These are phyloP conservation scores for Noctua fimbriata DNA, from an alignment of 2,888 invertebrate species.

Conservation along the genomic window DNA sequence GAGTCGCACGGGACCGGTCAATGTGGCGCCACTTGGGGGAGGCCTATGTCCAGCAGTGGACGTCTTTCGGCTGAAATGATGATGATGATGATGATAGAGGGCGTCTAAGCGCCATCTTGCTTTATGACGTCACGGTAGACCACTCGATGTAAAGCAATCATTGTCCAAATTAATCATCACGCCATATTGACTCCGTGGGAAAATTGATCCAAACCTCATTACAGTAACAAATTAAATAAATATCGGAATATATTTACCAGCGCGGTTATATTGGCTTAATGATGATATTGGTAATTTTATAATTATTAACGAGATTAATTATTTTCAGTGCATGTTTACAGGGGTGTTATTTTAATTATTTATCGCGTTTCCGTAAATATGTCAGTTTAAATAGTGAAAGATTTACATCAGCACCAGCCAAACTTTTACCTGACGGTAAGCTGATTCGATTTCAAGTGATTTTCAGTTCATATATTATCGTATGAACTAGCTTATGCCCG, in stretches of 20 bases:
- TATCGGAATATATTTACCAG: conserved; percentile 35
- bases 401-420: background rate
- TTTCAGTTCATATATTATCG: background rate
- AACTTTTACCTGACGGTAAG: background rate
- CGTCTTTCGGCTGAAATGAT: too few relatives aligned
- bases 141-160: background rate
- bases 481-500: too few relatives aligned
- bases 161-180: background rate
- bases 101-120: too few relatives aligned
- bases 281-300: conserved; percentile 23
- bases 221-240: conserved; percentile 23
- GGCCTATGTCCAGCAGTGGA: too few relatives aligned
- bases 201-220: conserved; percentile 17
- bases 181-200: too few relatives aligned
- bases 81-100: too few relatives aligned
- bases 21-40: too few relatives aligned
- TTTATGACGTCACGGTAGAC: too few relatives aligned
- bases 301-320: conserved; percentile 35
- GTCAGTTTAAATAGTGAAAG: background rate
- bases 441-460: conserved; percentile 1
- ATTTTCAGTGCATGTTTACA: conserved; percentile 1
- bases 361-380: background rate
- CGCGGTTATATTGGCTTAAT: background rate
- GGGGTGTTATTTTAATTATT: background rate
- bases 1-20: too few relatives aligned